Base-by-base conservation (phyloP, 2,797 vertebrate species). In the Uromys caudimaculatus region DNA sequence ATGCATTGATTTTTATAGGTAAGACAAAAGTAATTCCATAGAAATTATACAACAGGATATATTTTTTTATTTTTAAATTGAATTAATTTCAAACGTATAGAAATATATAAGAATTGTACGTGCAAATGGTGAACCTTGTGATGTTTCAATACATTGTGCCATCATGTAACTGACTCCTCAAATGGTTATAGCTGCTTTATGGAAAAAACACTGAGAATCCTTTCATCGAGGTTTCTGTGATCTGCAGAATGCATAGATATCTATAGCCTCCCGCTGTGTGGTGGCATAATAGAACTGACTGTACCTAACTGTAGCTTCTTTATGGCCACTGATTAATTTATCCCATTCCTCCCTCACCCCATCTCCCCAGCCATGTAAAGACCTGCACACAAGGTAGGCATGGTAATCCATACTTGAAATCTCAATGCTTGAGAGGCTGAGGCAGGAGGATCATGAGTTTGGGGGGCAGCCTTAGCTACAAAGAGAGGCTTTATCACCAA, bases 1-100 rank as follows among this genome's bases (percentile, higher is more conserved):
- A 87, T 67, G 35, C 90, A 56, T 87, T 56, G 69, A n/a, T 69
- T 87, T 75, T 93, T 73, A 87, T 54, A 27, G 19, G n/a, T 89
- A 86, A 95, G 96, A 86, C 52, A 92, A 86, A 96, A 90, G 54
- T 41, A 32, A 47, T 47, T 47, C 52, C 19, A 24, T 71, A 56
- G 52, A 83, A n/a, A 71, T 82, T 82, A 56, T 56, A 62, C n/a
- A 71, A 84, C 54, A 90, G 95, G 91, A 67, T 86, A 44, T 47
- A 50, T 52, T 91, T 93, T 54, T 52, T 89, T 84, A 75, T 64
- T 60, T 77, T 41, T 47, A 44, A 86, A 41, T 81, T 71, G 78
- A 23, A 44, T 54, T 69, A 54, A 54, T 87, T 79, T 24, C 58
- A 8, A 85, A 52, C 12, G 3, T 47, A 29, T 4, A 56, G 78